Evolutionary conservation across 2,888 invertebrate species (phyloP), one percentile per base, ranked within the genome.

Genomic region (Buathra laborator): DNA sequence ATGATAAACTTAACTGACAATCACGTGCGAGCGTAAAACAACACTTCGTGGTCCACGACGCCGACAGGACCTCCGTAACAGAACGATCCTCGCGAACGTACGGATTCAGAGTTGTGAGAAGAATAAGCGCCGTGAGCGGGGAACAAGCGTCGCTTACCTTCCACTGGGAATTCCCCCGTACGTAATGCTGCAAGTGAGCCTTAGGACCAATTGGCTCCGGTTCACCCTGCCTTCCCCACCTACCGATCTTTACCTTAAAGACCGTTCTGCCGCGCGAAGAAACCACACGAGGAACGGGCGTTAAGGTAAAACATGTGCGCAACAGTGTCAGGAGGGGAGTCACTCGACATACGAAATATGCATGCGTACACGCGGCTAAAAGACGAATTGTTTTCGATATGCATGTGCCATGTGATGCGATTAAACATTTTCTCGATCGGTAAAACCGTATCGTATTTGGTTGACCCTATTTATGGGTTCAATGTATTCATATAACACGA

Each of bases 161-260:
- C 81, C 78, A 87, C 68, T 53, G 83, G 83, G 84, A 86, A 86
- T 87, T 86, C 87, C 87, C 87, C 86, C 87, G 83, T 71, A 70
- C 83, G 80, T 67, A 68, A 79, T 59, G 77, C 68, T 70, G 78
- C 83, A 79, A 78, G 59, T 66, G 72, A 80, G 84, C 74, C 87
- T 86, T 78, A 84, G 86, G 84, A 87, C 86, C 82, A 84, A 87
- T 86, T 87, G 87, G 87, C 87, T 86, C 86, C 74, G 84, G 85
- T 85, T 87, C 85, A 86, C 86, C 87, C 87, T 87, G 87, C 81
- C 78, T 81, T 86, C 86, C 87, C 87, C 87, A 86, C 87, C 81
- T 83, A 66, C 74, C 85, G 82, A 85, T 85, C 85, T 82, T 82
- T 51, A 43, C 76, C 79, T 82, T 79, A 68, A 82, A 82, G 76